Percentiles rank a stretch among this genome's conserved stretches.
Evolutionary conservation across 92 coral and sea anemone genomes (phyloP).

Genomic region (Pocillopora grandis): DNA sequence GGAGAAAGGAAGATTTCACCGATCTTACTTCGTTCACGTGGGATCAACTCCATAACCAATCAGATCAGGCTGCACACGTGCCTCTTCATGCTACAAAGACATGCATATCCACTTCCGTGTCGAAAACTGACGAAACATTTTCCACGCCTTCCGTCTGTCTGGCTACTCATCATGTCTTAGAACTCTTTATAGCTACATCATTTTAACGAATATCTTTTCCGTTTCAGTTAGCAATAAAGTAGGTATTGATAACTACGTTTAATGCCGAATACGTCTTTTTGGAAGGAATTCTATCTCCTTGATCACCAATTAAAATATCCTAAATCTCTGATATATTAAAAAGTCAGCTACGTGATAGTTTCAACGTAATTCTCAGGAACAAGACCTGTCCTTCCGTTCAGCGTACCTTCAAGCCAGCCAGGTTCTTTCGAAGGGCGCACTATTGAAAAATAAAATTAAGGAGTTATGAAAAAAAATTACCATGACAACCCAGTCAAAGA

Average conservation of each 20-base stretch:
- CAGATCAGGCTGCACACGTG: slow-evolving; percentile 9
- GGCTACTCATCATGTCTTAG: too few relatives aligned
- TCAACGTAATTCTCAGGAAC: slow-evolving; percentile 95
- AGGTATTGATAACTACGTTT: slow-evolving; percentile 7
- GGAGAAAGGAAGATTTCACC: slow-evolving; percentile 5
- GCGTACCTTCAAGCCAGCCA: slow-evolving; percentile 97
- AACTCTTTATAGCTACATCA: too few relatives aligned
- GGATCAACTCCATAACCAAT: not conserved
- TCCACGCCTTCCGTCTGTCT: not conserved
- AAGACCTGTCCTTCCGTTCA: slow-evolving; percentile 94
- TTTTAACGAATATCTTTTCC: not conserved
- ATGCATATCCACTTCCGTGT: slow-evolving; percentile 1
- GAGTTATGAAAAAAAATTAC: not conserved
- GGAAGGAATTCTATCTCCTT: slow-evolving; percentile 8
- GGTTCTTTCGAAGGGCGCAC: slow-evolving; percentile 99
- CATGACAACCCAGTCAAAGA: not conserved
- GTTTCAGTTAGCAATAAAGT: not conserved
- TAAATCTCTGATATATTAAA: slow-evolving; percentile 14
- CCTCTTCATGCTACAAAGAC: not conserved
- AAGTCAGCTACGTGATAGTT: slow-evolving; percentile 17
- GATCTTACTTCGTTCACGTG: not conserved
- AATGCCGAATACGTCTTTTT: not conserved
- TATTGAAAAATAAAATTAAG: slow-evolving; percentile 26
- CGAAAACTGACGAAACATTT: not conserved
- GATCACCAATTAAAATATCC: slow-evolving; percentile 40